Evolutionary conservation across 2,888 invertebrate species (phyloP), one percentile per base, ranked within the genome.

Genomic region (Heteromyza rotundicornis): DNA sequence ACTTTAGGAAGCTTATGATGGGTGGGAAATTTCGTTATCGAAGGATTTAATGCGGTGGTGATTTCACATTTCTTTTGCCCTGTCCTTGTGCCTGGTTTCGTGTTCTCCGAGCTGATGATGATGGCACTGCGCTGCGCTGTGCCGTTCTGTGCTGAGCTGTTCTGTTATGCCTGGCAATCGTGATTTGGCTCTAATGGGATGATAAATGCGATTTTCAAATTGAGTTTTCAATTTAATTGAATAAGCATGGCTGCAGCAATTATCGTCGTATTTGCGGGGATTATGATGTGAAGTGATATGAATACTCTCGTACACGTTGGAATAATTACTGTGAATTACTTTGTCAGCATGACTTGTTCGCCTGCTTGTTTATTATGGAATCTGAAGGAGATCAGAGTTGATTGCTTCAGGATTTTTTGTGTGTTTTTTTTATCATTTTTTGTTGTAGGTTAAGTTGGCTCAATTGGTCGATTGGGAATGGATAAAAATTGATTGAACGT

Each of bases 131-230:
- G n/a, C n/a, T n/a, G n/a, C n/a, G n/a, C n/a, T n/a, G n/a, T n/a
- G n/a, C n/a, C n/a, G n/a, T n/a, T n/a, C n/a, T n/a, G n/a, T n/a
- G n/a, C n/a, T n/a, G n/a, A n/a, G n/a, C n/a, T n/a, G n/a, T n/a
- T n/a, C n/a, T n/a, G n/a, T n/a, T n/a, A n/a, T n/a, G n/a, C n/a
- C 16, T 40, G n/a, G 32, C 59, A 60, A 63, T 60, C 64, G 64
- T 74, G 77, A 80, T 79, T 75, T 74, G 76, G 74, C 76, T 76
- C 78, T 79, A 78, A 78, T 80, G 78, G 76, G 72, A 80, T 78
- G 80, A 78, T 78, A 78, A 80, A 78, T 80, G 78, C 63, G 78
- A 80, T 78, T 78, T 71, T 68, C 65, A 69, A 74, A 73, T 75
- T 69, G 72, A 70, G 69, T 70, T 70, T 72, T 69, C 64, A 69